Base-by-base conservation (phyloP, 2,113 vertebrate genomes). In the Pholis gunnellus region DNA sequence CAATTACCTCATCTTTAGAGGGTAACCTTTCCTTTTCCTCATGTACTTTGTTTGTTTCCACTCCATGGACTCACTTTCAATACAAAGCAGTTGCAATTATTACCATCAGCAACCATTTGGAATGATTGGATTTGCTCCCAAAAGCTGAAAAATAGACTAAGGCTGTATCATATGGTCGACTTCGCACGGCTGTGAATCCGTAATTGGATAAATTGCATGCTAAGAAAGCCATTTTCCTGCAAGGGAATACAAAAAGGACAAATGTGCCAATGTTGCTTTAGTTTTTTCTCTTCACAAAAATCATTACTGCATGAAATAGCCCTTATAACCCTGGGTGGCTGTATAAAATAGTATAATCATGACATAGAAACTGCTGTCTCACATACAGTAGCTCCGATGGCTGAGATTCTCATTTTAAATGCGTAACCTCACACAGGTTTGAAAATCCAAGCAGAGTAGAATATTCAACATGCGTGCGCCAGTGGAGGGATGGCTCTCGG, bases 121-220 rank as follows among this genome's bases (percentile, higher is more conserved):
- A 89, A 92, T 89, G 91, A 93, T 92, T 92, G 88, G 92, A 93
- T 93, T 94, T 90, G 89, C 90, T 93, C 90, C 90, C 79, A 83
- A 91, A 89, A 83, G 84, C 87, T 86, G 87, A 88, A 90, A 93
- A 91, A 90, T 91, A 90, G 83, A 92, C 90, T 90, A 89, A 68
- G 88, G 79, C 87, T 85, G 69, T 87, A 92, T 93, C 89, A 87
- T 93, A 74, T 86, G 92, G 90, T 85, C 83, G 86, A 88, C 84
- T 93, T 87, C 81, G 87, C 91, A 82, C 82, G 84, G 82, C 86
- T 92, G 88, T 94, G 93, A 94, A 93, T 93, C 84, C 68, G 85
- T 91, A 93, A 93, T 94, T 93, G 91, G 92, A 93, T 91, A 92
- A 89, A 93, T 94, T 91, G 86, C 84, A 77, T 81, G 78, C 87